Percentiles rank a stretch among this genome's conserved stretches.
Evolutionary conservation across 1,140 invertebrate genomes (phyloP).

Genomic region (Drosophila miranda): DNA sequence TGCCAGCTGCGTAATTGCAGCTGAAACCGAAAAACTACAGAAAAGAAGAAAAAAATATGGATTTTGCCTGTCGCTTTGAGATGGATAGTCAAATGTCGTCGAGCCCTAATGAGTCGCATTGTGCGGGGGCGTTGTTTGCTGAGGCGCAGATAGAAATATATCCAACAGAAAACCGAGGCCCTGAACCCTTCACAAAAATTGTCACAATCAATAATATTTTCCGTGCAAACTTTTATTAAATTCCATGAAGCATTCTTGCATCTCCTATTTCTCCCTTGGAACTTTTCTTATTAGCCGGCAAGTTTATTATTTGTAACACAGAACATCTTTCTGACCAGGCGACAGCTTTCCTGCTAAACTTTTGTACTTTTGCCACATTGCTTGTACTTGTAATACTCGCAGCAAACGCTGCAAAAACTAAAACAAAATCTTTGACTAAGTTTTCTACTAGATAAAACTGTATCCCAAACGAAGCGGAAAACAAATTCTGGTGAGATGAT

Average conservation of each 20-base stretch:
- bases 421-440: constrained; percentile 36
- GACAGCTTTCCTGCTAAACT: constrained; percentile 32
- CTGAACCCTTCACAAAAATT: constrained; percentile 5
- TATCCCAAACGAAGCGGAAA: background rate
- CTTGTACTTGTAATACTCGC: constrained; percentile 9
- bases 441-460: constrained; percentile 9
- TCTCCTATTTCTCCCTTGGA: constrained; percentile 8
- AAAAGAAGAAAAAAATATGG: constrained; percentile 23
- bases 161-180: constrained; percentile 25
- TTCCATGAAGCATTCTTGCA: constrained; percentile 16
- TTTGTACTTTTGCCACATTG: constrained; percentile 22
- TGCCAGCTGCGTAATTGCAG: constrained; percentile 58
- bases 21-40: constrained; percentile 23
- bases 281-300: constrained; percentile 31
- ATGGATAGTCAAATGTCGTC: constrained; percentile 31
- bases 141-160: constrained; percentile 2
- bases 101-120: constrained; percentile 41
- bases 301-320: constrained; percentile 28
- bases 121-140: background rate
- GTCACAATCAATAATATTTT: background rate
- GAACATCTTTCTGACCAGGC: constrained; percentile 30
- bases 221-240: constrained; percentile 16
- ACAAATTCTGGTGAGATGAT: background rate
- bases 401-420: constrained; percentile 19
- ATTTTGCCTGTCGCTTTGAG: constrained; percentile 14